These are phyloP conservation scores for Rhimphoctona megacephalus DNA, from an alignment of 2,888 invertebrate genomes.

Conservation along the genomic window DNA sequence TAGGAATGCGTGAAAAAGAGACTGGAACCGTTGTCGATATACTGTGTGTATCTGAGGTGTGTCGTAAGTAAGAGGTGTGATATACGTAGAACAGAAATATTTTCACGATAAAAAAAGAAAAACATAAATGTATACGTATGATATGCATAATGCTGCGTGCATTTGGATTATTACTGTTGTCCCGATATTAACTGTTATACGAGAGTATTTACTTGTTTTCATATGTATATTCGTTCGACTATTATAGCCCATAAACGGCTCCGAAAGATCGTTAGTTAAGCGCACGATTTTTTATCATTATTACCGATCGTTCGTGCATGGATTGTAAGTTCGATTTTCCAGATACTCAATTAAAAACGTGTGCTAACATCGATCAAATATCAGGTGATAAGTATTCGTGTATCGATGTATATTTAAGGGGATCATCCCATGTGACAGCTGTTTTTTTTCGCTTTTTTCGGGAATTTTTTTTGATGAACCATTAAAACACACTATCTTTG, in stretches of 20 bases:
- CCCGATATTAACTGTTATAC: neutral
- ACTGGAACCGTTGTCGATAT: constrained; percentile 30
- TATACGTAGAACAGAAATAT: constrained; percentile 41
- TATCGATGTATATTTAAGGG: too few relatives aligned
- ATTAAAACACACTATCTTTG: too few relatives aligned
- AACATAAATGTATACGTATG: neutral
- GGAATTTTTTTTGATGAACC: too few relatives aligned
- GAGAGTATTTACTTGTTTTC: neutral
- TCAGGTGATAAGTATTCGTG: too few relatives aligned
- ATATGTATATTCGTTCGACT: neutral
- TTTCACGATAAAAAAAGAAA: constrained; percentile 40
- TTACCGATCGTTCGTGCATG: neutral
- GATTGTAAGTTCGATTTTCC: neutral
- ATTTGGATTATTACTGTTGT: constrained; percentile 3
- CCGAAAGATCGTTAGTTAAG: neutral
- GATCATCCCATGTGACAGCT: too few relatives aligned
- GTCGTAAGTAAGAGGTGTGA: constrained; percentile 48
- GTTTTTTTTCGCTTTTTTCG: too few relatives aligned
- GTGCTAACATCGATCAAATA: too few relatives aligned
- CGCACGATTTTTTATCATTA: neutral
- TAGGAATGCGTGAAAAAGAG: constrained; percentile 62
- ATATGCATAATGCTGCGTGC: neutral
- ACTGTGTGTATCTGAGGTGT: constrained; percentile 8
- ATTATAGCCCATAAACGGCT: neutral
- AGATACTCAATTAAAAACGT: neutral